A percentile compares a stretch with the other conserved stretches of the same genome.
Conservation (phyloP, 1,140 invertebrate genomes). For the Cherax destructor region DNA sequence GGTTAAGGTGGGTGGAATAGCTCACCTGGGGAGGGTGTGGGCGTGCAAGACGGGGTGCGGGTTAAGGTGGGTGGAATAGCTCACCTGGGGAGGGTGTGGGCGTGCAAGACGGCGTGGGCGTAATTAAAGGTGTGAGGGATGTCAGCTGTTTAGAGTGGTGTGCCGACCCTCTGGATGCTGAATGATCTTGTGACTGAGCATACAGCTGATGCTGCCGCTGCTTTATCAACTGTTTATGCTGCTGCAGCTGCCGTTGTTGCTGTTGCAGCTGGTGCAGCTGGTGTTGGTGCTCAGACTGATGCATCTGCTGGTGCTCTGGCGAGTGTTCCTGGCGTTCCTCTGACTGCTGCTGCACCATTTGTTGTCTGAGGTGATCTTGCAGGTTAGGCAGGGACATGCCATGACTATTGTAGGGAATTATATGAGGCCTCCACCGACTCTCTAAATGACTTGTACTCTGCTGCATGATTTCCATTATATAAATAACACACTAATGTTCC, state of each 20-base stretch:
- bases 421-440: conserved; percentile 25
- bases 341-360: conserved; percentile 5
- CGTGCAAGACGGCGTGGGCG: background rate
- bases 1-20: background rate
- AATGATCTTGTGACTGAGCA: no score
- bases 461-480: conserved; percentile 35
- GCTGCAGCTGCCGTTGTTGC: background rate
- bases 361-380: conserved; percentile 19
- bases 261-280: background rate
- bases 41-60: no score
- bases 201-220: background rate
- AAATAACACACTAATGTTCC: background rate
- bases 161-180: background rate
- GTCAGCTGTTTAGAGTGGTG: conserved; percentile 1
- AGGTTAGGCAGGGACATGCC: background rate
- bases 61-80: background rate
- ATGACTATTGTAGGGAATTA: conserved; percentile 11
- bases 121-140: background rate
- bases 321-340: background rate
- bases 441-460: conserved; percentile 19
- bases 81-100: conserved; percentile 25
- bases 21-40: background rate
- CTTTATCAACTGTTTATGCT: conserved; percentile 4
- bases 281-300: background rate
- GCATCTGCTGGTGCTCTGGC: background rate